Evolutionary conservation across 2,888 invertebrate genomes (phyloP).

Genomic region (Torymus auratus): DNA sequence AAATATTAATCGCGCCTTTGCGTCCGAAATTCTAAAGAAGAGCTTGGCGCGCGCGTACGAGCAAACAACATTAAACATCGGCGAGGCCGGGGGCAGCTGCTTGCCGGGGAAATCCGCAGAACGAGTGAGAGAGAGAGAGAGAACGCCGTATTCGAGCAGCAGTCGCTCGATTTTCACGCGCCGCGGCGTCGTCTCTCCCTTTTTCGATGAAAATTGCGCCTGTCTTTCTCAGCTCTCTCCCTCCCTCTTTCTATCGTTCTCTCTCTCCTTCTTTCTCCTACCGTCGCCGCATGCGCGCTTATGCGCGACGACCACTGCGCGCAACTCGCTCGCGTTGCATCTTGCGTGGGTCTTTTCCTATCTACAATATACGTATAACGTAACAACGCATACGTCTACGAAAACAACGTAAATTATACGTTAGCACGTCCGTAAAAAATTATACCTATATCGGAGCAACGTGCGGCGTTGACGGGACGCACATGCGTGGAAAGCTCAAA

Average conservation of each 20-base stretch:
- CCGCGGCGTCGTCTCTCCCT: neutral
- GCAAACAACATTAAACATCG: neutral
- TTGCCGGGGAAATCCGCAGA: neutral
- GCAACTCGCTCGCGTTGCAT: slow-evolving; percentile 18
- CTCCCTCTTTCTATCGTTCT: too few species aligned
- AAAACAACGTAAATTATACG: neutral
- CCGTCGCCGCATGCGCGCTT: too few species aligned
- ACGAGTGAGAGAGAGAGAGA: too few species aligned
- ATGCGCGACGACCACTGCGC: neutral
- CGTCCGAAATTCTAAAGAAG: too few species aligned
- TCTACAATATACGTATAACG: too few species aligned
- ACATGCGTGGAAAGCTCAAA: too few species aligned
- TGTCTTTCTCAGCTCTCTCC: neutral
- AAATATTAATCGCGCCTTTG: too few species aligned
- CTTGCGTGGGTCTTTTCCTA: slow-evolving; percentile 11
- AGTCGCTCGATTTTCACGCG: neutral
- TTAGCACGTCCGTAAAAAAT: too few species aligned
- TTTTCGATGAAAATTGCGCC: neutral
- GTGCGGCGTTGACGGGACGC: too few species aligned
- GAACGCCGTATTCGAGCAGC: neutral
- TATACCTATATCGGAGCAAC: too few species aligned
- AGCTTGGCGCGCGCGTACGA: neutral
- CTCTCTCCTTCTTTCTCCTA: too few species aligned
- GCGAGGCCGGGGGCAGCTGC: neutral
- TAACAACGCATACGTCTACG: neutral